Evolutionary conservation across 1,140 invertebrate species (phyloP).

Genomic region (Phthorimaea operculella): DNA sequence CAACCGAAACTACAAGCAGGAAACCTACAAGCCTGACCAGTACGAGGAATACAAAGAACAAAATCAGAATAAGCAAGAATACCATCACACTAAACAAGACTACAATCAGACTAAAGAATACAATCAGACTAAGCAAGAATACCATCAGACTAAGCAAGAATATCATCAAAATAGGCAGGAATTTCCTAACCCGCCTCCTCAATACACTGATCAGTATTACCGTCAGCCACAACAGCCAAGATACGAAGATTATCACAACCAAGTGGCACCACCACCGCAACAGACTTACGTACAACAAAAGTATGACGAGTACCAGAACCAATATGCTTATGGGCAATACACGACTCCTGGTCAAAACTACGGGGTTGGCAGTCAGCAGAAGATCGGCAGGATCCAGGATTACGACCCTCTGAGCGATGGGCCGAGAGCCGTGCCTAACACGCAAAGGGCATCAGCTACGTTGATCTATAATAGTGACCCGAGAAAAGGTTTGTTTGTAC

Average conservation of each 20-base stretch:
- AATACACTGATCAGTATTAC: conserved; percentile 31
- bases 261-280: neutral
- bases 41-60: conserved; percentile 7
- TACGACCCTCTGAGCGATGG: conserved; percentile 81
- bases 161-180: conserved; percentile 21
- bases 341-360: conserved; percentile 24
- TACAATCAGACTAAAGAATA: neutral
- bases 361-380: conserved; percentile 29
- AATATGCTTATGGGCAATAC: conserved; percentile 10
- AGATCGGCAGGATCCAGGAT: conserved; percentile 80
- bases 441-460: conserved; percentile 78
- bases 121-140: neutral
- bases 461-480: conserved; percentile 80
- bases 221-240: conserved; percentile 10
- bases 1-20: conserved; percentile 30
- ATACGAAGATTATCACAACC: conserved; percentile 3
- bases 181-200: neutral
- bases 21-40: conserved; percentile 14
- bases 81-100: conserved; percentile 4
- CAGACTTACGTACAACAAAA: conserved; percentile 22
- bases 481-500: conserved; percentile 45
- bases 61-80: conserved; percentile 13
- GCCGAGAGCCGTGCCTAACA: conserved; percentile 78
- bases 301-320: conserved; percentile 44
- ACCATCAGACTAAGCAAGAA: conserved; percentile 12